Evolutionary conservation across 2,797 vertebrate species (phyloP).

Genomic region (Chelidonichthys spinosus): DNA sequence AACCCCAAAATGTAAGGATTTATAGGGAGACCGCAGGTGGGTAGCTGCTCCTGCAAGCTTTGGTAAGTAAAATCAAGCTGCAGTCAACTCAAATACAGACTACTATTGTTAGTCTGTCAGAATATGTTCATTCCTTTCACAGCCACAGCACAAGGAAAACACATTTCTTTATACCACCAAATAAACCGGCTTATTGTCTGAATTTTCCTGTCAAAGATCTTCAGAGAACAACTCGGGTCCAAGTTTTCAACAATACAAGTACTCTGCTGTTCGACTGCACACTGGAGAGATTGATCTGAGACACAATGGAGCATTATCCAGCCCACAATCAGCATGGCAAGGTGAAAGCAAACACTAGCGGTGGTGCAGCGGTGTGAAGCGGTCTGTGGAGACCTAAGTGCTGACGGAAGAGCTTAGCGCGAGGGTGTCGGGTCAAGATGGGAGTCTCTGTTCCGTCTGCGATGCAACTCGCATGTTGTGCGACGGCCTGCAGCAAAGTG

Average conservation of each 20-base stretch:
- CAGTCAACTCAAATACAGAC: constrained; percentile 11
- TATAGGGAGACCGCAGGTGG: background rate
- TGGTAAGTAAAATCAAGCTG: constrained; percentile 19
- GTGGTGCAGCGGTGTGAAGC: constrained; percentile 22
- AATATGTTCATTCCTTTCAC: background rate
- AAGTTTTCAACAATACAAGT: background rate
- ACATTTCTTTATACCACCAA: background rate
- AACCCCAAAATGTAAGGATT: background rate
- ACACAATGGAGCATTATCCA: background rate
- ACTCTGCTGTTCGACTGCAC: background rate
- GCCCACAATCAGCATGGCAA: background rate
- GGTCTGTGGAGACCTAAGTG: constrained; percentile 28
- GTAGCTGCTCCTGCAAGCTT: background rate
- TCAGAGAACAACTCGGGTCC: background rate
- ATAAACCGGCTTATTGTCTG: constrained; percentile 1
- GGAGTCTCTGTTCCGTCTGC: constrained; percentile 40
- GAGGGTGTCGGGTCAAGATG: constrained; percentile 36
- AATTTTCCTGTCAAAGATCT: background rate
- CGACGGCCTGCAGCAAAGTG: constrained; percentile 58
- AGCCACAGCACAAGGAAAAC: constrained; percentile 5
- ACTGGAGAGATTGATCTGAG: constrained; percentile 5
- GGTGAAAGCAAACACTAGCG: constrained; percentile 11
- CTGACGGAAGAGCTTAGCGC: constrained; percentile 20
- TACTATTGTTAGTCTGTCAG: background rate
- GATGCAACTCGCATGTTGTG: constrained; percentile 55